phyloP scores from a whole-genome alignment of 2,797 vertebrate species.

The Coluber constrictor region DNA sequence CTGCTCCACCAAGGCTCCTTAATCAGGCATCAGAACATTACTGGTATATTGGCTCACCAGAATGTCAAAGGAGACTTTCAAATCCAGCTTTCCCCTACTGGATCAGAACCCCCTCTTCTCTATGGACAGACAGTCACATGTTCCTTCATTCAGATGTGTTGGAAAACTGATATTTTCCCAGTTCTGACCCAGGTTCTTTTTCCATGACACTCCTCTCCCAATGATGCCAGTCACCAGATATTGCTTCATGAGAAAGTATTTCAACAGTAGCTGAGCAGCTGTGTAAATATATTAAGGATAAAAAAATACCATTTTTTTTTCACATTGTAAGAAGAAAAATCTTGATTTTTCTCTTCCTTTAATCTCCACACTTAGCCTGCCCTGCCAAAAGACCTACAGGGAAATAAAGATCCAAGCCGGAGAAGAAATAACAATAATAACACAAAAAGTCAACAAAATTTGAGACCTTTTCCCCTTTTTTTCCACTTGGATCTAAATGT shows the following conservation, averaged over 20 bases:
- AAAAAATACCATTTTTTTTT: constrained; percentile 27
- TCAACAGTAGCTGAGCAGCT: constrained; percentile 44
- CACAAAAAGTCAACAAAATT: constrained; percentile 10
- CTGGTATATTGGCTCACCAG: too few species aligned
- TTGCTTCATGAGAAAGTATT: constrained; percentile 52
- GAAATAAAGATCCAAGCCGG: constrained; percentile 23
- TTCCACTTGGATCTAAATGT: neutral
- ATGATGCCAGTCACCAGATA: neutral
- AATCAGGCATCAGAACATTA: too few species aligned
- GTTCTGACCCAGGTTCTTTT: neutral
- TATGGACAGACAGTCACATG: too few species aligned
- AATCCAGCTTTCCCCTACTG: too few species aligned
- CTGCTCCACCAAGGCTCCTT: too few species aligned
- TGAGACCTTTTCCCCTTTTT: neutral
- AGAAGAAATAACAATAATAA: neutral
- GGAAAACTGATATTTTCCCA: too few species aligned
- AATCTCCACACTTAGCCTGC: constrained; percentile 47
- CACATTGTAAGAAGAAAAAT: constrained; percentile 37
- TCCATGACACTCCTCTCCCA: neutral
- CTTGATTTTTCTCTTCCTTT: constrained; percentile 34
- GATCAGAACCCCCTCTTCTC: too few species aligned
- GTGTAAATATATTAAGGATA: constrained; percentile 48
- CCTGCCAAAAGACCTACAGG: constrained; percentile 1
- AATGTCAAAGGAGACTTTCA: too few species aligned
- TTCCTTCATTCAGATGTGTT: too few species aligned